Conservation (phyloP, 2,888 invertebrate species). For the Scaptodrosophila latifasciaeformis region DNA sequence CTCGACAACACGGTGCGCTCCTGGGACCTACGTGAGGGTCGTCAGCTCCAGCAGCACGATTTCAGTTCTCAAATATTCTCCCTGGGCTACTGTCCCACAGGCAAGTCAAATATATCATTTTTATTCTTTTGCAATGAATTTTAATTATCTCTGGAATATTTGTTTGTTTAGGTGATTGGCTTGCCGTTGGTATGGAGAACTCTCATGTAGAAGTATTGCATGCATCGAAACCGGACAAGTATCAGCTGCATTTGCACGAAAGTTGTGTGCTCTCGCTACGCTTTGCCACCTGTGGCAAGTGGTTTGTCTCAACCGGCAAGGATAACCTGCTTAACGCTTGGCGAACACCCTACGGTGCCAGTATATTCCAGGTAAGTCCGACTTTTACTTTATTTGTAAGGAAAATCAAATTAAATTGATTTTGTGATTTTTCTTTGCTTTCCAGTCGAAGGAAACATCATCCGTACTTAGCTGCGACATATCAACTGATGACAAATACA, state of each 20-base stretch:
- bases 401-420: background rate
- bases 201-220: constrained; percentile 96
- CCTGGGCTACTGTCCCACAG: constrained; percentile 93
- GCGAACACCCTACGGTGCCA: constrained; percentile 98
- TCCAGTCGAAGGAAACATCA: constrained; percentile 94
- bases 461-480: constrained; percentile 99
- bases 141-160: background rate
- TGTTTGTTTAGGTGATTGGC: constrained; percentile 84
- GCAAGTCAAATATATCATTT: constrained; percentile 62
- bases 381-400: background rate
- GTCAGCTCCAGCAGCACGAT: constrained; percentile 95
- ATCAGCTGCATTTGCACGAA: constrained; percentile 96
- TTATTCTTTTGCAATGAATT: too few relatives aligned
- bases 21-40: constrained; percentile 95
- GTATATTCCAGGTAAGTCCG: constrained; percentile 92
- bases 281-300: constrained; percentile 97
- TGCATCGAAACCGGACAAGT: constrained; percentile 93
- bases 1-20: constrained; percentile 97
- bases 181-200: constrained; percentile 99
- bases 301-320: constrained; percentile 99
- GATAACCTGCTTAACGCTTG: constrained; percentile 98
- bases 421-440: constrained; percentile 22
- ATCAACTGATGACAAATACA: constrained; percentile 97
- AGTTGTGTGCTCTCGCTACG: constrained; percentile 96
- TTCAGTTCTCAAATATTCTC: constrained; percentile 93